These are phyloP conservation scores for Torymus tubicola DNA, from an alignment of 2,888 invertebrate genomes.

Conservation along the genomic window DNA sequence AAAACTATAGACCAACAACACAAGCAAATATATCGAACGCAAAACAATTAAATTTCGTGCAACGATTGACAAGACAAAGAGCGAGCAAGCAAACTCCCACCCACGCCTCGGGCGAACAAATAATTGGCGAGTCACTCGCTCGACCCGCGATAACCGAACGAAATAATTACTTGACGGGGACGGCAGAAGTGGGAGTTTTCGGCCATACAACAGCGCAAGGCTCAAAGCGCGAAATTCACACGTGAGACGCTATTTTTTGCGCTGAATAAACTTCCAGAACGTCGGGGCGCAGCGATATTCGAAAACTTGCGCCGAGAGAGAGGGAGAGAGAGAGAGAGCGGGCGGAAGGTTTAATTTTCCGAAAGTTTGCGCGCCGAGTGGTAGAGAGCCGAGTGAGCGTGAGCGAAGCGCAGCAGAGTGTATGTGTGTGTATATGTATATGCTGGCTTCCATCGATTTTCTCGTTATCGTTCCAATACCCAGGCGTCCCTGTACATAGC, in stretches of 20 bases:
- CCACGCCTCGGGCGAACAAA: background rate
- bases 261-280: slow-evolving; percentile 26
- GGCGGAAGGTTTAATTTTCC: slow-evolving; percentile 39
- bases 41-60: too few relatives aligned
- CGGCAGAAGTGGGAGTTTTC: background rate
- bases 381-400: background rate
- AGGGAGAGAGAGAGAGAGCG: background rate
- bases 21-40: too few relatives aligned
- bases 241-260: slow-evolving; percentile 23
- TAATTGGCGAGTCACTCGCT: too few relatives aligned
- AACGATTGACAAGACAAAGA: too few relatives aligned
- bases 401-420: too few relatives aligned
- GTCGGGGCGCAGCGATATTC: slow-evolving; percentile 15
- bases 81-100: too few relatives aligned
- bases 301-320: slow-evolving; percentile 23
- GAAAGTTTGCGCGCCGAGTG: slow-evolving; percentile 22
- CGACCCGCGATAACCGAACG: too few relatives aligned
- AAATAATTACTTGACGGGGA: background rate
- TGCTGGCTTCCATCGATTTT: slow-evolving; percentile 40
- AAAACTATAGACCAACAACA: too few relatives aligned
- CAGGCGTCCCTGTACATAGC: background rate
- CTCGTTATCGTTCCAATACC: slow-evolving; percentile 45
- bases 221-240: slow-evolving; percentile 1
- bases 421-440: background rate
- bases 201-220: background rate